A percentile compares a stretch with the other conserved stretches of the same genome.
Conservation (phyloP, 2,888 invertebrate genomes). For the Calliopum simillimum region DNA sequence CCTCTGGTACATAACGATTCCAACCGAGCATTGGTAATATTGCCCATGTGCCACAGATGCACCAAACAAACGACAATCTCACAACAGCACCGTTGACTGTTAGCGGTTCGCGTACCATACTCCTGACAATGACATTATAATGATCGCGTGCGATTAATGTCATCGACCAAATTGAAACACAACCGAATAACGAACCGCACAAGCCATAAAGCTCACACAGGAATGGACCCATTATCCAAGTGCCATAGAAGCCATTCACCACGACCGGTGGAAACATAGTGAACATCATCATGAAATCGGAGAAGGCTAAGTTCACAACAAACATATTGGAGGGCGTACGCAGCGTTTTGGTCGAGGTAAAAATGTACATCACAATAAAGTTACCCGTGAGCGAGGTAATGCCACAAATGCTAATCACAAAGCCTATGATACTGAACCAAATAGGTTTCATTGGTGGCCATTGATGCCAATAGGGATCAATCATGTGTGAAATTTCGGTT, state of each 20-base stretch:
- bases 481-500: slow-evolving; percentile 76
- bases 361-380: slow-evolving; percentile 74
- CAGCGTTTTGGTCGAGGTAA: slow-evolving; percentile 73
- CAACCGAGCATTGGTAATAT: slow-evolving; percentile 73
- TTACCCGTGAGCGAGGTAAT: slow-evolving; percentile 69
- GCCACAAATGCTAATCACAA: slow-evolving; percentile 72
- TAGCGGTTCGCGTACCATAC: slow-evolving; percentile 72
- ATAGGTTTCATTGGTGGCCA: slow-evolving; percentile 72
- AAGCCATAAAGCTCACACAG: slow-evolving; percentile 75
- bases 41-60: slow-evolving; percentile 70
- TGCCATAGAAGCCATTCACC: slow-evolving; percentile 74
- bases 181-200: slow-evolving; percentile 75
- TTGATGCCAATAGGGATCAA: slow-evolving; percentile 75
- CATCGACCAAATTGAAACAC: slow-evolving; percentile 77
- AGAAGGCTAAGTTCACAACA: slow-evolving; percentile 75
- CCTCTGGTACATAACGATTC: slow-evolving; percentile 76
- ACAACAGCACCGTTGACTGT: slow-evolving; percentile 69
- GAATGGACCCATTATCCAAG: slow-evolving; percentile 74
- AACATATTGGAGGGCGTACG: slow-evolving; percentile 76
- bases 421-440: slow-evolving; percentile 75
- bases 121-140: slow-evolving; percentile 76
- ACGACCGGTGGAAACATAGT: slow-evolving; percentile 74
- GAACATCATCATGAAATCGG: slow-evolving; percentile 76
- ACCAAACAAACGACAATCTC: slow-evolving; percentile 71
- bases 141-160: slow-evolving; percentile 75